These are phyloP conservation scores for Myotis lucifugus DNA, from an alignment of 2,113 vertebrate genomes.

Conservation along the genomic window DNA sequence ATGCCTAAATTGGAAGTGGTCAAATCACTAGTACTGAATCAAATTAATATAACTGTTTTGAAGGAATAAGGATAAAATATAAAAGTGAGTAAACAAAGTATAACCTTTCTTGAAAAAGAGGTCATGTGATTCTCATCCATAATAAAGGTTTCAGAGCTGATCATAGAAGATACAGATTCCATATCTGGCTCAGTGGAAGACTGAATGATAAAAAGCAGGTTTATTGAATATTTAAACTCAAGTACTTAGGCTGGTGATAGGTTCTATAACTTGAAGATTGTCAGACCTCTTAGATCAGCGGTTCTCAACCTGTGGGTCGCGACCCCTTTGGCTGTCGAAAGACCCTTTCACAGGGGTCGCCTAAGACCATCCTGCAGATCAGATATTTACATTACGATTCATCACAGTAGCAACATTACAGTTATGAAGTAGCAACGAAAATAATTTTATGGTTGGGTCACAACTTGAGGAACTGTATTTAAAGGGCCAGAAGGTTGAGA, in stretches of 20 bases:
- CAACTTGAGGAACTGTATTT: too few relatives aligned
- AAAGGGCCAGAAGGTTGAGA: too few relatives aligned
- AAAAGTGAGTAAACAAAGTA: not conserved
- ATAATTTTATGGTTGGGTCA: too few relatives aligned
- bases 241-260: not conserved
- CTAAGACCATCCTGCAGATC: too few relatives aligned
- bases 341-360: too few relatives aligned
- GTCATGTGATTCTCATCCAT: not conserved
- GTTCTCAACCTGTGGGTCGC: too few relatives aligned
- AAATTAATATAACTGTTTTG: not conserved
- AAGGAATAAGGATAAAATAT: not conserved
- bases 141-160: not conserved
- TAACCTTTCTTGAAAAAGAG: constrained; percentile 7
- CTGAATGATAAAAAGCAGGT: not conserved
- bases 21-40: not conserved
- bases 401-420: too few relatives aligned
- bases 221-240: not conserved
- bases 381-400: too few relatives aligned
- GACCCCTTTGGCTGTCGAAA: too few relatives aligned
- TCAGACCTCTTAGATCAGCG: not conserved
- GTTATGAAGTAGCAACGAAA: too few relatives aligned
- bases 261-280: not conserved
- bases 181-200: constrained; percentile 2
- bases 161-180: not conserved
- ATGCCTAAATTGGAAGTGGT: not conserved